Evolutionary conservation across 2,888 invertebrate species (phyloP), one percentile per base, ranked within the genome.

Genomic region (Mesorhabditis belari): DNA sequence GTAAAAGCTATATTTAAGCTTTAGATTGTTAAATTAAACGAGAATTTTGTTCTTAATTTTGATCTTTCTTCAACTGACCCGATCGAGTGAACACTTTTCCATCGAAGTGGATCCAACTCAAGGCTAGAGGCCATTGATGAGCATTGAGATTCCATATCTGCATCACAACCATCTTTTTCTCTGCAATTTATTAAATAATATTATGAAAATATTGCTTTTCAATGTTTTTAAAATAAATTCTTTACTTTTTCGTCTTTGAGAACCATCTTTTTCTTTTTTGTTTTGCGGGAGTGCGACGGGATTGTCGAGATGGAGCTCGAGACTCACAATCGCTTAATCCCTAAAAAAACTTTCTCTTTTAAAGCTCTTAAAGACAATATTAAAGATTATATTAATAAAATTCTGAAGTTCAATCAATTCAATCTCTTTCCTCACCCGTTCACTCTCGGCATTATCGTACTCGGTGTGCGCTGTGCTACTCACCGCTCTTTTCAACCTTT

Each of bases 401-500:
- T 6, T 35, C 17, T 35, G 6, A 12, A 6, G 9, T 6, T 35
- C 17, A 12, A 12, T 35, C 17, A 12, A 35, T 35, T 35, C 6
- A 35, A 35, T 12, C 35, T 17, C 17, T 6, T 35, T 6, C 6
- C 35, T 51, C 23, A 51, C 52, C 52, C 21, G 71, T 63, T 67
- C 66, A 21, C 69, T 71, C 52, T 78, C 77, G 1, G 75, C 77
- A 54, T 79, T 79, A 60, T 79, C 79, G 60, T 78, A 78, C 58
- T 78, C 78, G 2, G 78, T 78, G 56, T 78, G 77, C 58, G 76
- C 77, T 21, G 78, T 75, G 5, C 75, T 76, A 3, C 71, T 71
- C 69, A 66, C 64, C 28, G 71, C 69, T 19, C 71, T 60, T 26
- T 69, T 6, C 50, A 50, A 17, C 17, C 35, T 35, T 35, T 35